Percentiles rank a stretch among this genome's conserved stretches.
Evolutionary conservation across 37 sponge, comb jelly and placozoan species (phyloP).

Genomic region (Hexactinellida sp.): DNA sequence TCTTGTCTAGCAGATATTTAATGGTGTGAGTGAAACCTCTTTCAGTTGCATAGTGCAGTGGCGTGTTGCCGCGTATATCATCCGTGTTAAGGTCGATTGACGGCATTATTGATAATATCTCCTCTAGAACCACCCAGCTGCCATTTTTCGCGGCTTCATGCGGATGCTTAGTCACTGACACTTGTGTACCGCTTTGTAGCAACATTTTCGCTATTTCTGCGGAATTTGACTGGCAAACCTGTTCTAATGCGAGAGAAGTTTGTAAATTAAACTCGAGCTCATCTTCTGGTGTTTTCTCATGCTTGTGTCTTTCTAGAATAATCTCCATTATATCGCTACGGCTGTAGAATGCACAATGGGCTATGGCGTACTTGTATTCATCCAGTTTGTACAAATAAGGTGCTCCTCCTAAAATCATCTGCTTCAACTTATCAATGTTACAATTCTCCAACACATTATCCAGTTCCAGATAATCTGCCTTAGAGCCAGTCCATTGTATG

Average conservation of each 20-base stretch:
- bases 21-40: neutral
- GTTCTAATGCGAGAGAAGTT: neutral
- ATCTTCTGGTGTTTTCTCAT: neutral
- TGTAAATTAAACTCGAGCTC: neutral
- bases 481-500: neutral
- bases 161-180: neutral
- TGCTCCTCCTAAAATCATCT: neutral
- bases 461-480: neutral
- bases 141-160: neutral
- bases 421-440: neutral
- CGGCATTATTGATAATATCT: neutral
- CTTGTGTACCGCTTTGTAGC: neutral
- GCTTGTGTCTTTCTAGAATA: neutral
- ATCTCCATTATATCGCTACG: neutral
- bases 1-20: neutral
- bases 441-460: neutral
- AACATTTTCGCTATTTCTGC: neutral
- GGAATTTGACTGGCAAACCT: neutral
- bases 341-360: neutral
- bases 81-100: neutral
- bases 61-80: neutral
- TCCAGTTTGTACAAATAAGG: neutral
- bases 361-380: neutral
- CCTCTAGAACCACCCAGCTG: slow-evolving; percentile 6
- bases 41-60: slow-evolving; percentile 15